A percentile compares a stretch with the other conserved stretches of the same genome.
These are phyloP conservation scores for Villa cingulata DNA, from an alignment of 2,888 invertebrate genomes.

Conservation along the genomic window DNA sequence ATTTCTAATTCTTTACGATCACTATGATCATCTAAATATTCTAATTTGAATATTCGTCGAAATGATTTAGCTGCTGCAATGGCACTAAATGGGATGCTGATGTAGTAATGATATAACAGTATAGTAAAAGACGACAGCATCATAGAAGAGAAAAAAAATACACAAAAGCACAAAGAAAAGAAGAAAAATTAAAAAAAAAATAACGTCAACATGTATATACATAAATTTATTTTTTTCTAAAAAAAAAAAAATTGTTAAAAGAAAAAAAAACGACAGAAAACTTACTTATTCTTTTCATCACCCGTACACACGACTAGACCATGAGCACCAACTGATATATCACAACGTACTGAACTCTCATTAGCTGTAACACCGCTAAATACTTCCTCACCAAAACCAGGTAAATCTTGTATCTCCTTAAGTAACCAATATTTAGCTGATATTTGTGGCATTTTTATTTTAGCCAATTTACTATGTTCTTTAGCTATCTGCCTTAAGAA, in stretches of 20 bases:
- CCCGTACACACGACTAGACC: constrained; percentile 63
- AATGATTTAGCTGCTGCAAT: constrained; percentile 67
- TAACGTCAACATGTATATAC: too few relatives aligned
- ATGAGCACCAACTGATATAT: constrained; percentile 69
- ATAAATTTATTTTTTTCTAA: background rate
- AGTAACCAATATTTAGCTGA: constrained; percentile 73
- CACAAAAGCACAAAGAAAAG: background rate
- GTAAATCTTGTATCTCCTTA: constrained; percentile 63
- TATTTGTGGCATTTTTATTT: constrained; percentile 49
- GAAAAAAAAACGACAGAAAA: constrained; percentile 1
- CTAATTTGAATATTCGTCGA: constrained; percentile 58
- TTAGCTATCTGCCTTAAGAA: constrained; percentile 29
- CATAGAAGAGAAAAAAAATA: constrained; percentile 1
- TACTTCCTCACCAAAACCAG: constrained; percentile 72
- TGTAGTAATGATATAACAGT: constrained; percentile 22
- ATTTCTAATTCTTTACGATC: constrained; percentile 55
- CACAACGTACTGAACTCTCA: constrained; percentile 31
- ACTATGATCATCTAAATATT: constrained; percentile 55
- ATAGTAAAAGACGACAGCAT: too few relatives aligned
- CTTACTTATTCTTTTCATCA: constrained; percentile 44
- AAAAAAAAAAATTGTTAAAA: background rate
- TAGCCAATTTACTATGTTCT: constrained; percentile 36
- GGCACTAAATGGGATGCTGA: constrained; percentile 66
- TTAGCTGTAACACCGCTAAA: constrained; percentile 51
- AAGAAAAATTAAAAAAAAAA: constrained; percentile 3